These are phyloP conservation scores for Strix occidentalis DNA, from an alignment of 2,797 vertebrate genomes.

Conservation along the genomic window DNA sequence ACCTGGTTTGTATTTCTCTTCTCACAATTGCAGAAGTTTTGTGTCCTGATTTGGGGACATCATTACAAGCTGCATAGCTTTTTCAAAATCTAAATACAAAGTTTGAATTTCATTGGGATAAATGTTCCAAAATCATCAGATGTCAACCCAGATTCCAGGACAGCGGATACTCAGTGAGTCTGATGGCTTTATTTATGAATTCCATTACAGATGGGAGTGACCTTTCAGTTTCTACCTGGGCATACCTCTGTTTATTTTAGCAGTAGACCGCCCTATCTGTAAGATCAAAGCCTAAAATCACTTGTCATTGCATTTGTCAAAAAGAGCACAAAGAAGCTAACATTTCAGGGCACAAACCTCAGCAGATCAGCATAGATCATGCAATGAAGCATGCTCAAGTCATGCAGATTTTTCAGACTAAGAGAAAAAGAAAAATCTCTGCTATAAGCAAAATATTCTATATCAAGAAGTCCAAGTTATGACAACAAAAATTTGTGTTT, in stretches of 20 bases:
- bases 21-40: not conserved
- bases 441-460: not conserved
- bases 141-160: not conserved
- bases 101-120: not conserved
- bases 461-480: not conserved
- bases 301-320: not conserved
- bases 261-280: not conserved
- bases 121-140: not conserved
- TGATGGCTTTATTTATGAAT: not conserved
- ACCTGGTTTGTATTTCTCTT: not conserved
- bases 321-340: not conserved
- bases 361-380: not conserved
- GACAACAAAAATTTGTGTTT: not conserved
- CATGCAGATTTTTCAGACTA: not conserved
- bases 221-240: not conserved
- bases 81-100: not conserved
- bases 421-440: not conserved
- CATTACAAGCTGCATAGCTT: not conserved
- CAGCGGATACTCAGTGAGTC: not conserved
- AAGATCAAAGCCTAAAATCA: not conserved
- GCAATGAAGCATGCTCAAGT: not conserved
- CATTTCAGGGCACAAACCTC: not conserved
- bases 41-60: not conserved
- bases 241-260: not conserved
- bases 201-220: not conserved